phyloP scores from a whole-genome alignment of 2,113 vertebrate genomes.

The Verasper variegatus region DNA sequence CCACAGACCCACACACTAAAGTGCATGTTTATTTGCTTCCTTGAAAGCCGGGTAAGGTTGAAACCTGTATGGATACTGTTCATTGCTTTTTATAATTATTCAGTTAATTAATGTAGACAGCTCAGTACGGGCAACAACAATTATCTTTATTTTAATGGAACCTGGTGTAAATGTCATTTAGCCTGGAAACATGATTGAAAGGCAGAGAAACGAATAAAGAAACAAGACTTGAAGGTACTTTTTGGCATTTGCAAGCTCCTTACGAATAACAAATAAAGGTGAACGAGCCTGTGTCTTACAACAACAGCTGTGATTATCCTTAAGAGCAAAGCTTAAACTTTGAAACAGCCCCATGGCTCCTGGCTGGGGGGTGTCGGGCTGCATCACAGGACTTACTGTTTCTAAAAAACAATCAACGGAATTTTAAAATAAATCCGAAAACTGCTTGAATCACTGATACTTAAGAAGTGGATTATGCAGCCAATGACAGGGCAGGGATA shows the following conservation, averaged over 20 bases:
- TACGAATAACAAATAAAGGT: conserved; percentile 10
- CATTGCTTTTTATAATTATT: conserved; percentile 35
- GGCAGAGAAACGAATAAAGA: not conserved
- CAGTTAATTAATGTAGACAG: conserved; percentile 32
- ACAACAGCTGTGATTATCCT: conserved; percentile 5
- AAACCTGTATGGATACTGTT: conserved; percentile 17
- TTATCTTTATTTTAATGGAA: conserved; percentile 27
- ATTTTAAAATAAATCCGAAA: conserved; percentile 19
- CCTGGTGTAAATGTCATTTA: conserved; percentile 10
- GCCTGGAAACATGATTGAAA: not conserved
- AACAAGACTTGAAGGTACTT: not conserved
- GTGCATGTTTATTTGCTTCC: conserved; percentile 16
- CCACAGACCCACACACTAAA: not conserved
- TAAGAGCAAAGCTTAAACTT: conserved; percentile 1
- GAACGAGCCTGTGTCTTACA: not conserved
- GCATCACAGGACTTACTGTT: not conserved
- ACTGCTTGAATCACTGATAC: conserved; percentile 11
- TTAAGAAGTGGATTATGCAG: not conserved
- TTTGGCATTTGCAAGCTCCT: not conserved
- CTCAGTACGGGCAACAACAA: conserved; percentile 24
- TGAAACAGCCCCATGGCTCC: not conserved
- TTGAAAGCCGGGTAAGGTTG: conserved; percentile 6
- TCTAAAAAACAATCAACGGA: conserved; percentile 23
- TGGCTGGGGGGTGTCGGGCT: conserved; percentile 2
- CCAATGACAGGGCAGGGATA: not conserved